Percentiles rank a stretch among this genome's conserved stretches.
Evolutionary conservation across 2,797 vertebrate species (phyloP).

Genomic region (Menidia menidia): DNA sequence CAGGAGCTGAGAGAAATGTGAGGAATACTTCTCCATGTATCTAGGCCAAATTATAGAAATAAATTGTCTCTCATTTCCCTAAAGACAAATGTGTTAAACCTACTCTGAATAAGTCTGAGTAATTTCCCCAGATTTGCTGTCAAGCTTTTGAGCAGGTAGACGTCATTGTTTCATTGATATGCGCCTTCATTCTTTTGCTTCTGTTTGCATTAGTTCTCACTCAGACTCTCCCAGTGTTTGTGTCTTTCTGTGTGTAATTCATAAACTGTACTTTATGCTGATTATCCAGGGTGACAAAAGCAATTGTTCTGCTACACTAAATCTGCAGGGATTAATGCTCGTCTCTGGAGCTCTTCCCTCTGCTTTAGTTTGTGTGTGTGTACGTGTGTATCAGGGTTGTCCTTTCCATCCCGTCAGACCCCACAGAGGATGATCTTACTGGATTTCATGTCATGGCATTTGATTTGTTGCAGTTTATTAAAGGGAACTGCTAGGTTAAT

Average conservation of each 20-base stretch:
- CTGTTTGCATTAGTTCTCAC: constrained; percentile 36
- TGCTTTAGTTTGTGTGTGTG: constrained; percentile 24
- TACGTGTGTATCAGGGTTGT: constrained; percentile 20
- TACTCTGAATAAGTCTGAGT: constrained; percentile 61
- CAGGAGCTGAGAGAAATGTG: constrained; percentile 48
- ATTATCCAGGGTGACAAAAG: constrained; percentile 81
- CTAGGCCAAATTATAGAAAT: constrained; percentile 77
- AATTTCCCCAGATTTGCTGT: constrained; percentile 53
- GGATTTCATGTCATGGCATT: constrained; percentile 31
- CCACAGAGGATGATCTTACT: constrained; percentile 33
- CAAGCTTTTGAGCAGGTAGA: constrained; percentile 64
- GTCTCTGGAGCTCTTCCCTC: constrained; percentile 59
- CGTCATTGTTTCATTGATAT: constrained; percentile 55
- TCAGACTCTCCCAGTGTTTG: constrained; percentile 15
- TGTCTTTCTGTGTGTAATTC: constrained; percentile 63
- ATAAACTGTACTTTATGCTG: constrained; percentile 71
- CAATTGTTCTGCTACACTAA: constrained; percentile 77
- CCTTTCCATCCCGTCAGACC: constrained; percentile 20
- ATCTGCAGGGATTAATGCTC: constrained; percentile 76
- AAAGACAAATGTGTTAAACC: constrained; percentile 61
- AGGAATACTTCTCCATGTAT: constrained; percentile 63
- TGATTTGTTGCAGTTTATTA: constrained; percentile 29
- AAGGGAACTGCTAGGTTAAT: neutral
- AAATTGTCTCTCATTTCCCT: constrained; percentile 72
- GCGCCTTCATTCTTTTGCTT: constrained; percentile 23